Percentiles rank a stretch among this genome's conserved stretches.
Evolutionary conservation across 2,113 vertebrate genomes (phyloP).

Genomic region (Neotragus moschatus): DNA sequence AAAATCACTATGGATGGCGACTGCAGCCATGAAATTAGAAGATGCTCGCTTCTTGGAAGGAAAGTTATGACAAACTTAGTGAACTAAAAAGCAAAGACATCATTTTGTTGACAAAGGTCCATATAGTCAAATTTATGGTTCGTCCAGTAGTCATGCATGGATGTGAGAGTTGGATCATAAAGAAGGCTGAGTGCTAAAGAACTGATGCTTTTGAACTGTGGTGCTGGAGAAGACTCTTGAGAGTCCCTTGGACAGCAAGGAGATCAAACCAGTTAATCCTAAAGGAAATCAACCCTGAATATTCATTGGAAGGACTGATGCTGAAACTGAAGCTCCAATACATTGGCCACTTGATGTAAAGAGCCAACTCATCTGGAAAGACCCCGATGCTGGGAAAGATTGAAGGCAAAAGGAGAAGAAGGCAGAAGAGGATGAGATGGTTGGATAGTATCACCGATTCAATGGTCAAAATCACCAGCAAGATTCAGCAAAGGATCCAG

Average conservation of each 20-base stretch:
- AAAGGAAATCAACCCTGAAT: neutral
- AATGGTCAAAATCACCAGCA: conserved; percentile 88
- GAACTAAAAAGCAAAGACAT: neutral
- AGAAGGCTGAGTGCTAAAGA: neutral
- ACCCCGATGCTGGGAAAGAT: neutral
- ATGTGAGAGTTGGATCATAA: neutral
- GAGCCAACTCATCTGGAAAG: neutral
- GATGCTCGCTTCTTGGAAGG: neutral
- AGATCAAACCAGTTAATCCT: neutral
- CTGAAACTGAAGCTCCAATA: neutral
- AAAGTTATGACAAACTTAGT: neutral
- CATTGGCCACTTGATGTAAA: neutral
- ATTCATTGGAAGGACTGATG: neutral
- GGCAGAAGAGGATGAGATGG: neutral
- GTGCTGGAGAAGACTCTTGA: neutral
- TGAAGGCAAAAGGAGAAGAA: neutral
- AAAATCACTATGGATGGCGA: neutral
- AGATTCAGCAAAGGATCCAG: conserved; percentile 95
- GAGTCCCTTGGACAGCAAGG: neutral
- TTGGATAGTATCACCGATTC: neutral
- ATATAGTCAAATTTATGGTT: neutral
- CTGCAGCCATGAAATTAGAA: neutral
- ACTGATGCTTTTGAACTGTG: neutral
- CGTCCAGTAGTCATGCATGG: neutral
- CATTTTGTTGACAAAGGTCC: neutral